phyloP scores from a whole-genome alignment of 2,888 invertebrate species.

The Nemapogon koenigi region DNA sequence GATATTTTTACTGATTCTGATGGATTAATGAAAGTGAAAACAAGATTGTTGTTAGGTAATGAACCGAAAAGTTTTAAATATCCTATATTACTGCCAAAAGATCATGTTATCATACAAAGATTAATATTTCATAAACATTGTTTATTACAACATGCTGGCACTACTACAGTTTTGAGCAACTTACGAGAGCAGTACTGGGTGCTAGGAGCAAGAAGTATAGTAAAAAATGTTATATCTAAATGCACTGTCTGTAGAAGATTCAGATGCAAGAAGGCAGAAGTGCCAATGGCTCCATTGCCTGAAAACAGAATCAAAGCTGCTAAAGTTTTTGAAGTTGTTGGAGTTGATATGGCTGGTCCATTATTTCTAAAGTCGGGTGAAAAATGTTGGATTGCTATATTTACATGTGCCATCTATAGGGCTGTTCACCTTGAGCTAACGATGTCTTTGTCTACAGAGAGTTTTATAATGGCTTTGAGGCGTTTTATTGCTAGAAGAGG shows the following conservation, averaged over 20 bases:
- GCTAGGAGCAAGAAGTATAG: too few relatives aligned
- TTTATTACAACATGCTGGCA: too few relatives aligned
- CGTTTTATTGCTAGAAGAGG: constrained; percentile 12
- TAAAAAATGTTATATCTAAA: background rate
- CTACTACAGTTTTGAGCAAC: too few relatives aligned
- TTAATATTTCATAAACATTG: too few relatives aligned
- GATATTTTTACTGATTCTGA: too few relatives aligned
- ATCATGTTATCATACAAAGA: too few relatives aligned
- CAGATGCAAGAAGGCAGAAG: background rate
- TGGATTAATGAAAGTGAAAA: too few relatives aligned
- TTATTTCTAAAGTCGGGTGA: background rate
- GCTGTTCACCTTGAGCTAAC: constrained; percentile 12
- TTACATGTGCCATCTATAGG: constrained; percentile 12
- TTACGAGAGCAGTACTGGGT: too few relatives aligned
- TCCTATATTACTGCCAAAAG: too few relatives aligned
- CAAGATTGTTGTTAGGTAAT: too few relatives aligned
- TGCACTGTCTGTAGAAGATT: background rate
- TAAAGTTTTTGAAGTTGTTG: constrained; percentile 9
- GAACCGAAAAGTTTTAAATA: too few relatives aligned
- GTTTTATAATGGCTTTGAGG: constrained; percentile 10
- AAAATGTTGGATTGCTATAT: constrained; percentile 11
- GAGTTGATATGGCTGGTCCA: constrained; percentile 11
- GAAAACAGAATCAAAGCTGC: background rate
- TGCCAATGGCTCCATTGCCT: background rate
- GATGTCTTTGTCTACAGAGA: constrained; percentile 11